These are phyloP conservation scores for Chironomus striatipennis DNA, from an alignment of 1,140 invertebrate species.

Conservation along the genomic window DNA sequence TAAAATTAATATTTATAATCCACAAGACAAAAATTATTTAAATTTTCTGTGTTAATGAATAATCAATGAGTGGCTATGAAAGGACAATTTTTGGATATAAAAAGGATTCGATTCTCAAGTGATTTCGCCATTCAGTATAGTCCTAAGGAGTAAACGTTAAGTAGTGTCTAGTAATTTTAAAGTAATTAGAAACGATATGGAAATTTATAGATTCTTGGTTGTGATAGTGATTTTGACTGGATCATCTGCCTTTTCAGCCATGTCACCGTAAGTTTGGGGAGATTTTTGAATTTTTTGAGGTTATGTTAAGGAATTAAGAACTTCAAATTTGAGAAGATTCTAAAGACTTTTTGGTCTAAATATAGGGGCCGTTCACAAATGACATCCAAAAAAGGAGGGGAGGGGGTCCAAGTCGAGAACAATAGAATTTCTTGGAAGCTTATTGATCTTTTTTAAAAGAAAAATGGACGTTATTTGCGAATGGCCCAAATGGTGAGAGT, in stretches of 20 bases:
- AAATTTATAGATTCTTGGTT: constrained; percentile 9
- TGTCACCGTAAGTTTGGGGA: not conserved
- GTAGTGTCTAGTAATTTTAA: not conserved
- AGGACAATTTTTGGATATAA: not conserved
- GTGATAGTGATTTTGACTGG: constrained; percentile 5
- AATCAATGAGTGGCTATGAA: not conserved
- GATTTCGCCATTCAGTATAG: not conserved
- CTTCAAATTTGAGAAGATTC: too few relatives aligned
- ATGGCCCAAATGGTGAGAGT: too few relatives aligned
- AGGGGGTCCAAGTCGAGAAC: too few relatives aligned
- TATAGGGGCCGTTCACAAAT: too few relatives aligned
- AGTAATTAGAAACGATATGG: not conserved
- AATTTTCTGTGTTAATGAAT: not conserved
- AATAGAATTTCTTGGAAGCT: too few relatives aligned
- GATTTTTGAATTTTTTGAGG: not conserved
- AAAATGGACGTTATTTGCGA: too few relatives aligned
- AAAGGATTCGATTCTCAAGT: not conserved
- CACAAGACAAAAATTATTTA: not conserved
- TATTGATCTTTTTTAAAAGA: too few relatives aligned
- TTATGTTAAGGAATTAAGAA: too few relatives aligned
- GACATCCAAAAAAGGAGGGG: too few relatives aligned
- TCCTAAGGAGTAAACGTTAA: not conserved
- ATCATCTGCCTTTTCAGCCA: not conserved
- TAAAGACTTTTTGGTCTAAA: too few relatives aligned
- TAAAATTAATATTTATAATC: not conserved